Evolutionary conservation across 1,140 invertebrate genomes (phyloP).

Genomic region (Drosophila lacertosa): DNA sequence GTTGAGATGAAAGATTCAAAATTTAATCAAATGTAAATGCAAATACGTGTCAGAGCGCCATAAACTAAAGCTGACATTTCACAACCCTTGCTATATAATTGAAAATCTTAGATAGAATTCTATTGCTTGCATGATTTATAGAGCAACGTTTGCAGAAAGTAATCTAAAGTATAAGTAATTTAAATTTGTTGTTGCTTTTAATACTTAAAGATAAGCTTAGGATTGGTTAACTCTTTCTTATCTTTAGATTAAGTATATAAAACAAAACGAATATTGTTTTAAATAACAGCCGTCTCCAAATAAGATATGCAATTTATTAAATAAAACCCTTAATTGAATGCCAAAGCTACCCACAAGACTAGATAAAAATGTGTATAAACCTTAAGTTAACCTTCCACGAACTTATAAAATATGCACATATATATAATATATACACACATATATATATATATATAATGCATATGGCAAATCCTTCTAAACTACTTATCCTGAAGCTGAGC

Average conservation of each 20-base stretch:
- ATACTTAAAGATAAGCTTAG: too few species aligned
- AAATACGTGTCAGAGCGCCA: constrained; percentile 24
- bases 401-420: not conserved
- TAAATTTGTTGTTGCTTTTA: too few species aligned
- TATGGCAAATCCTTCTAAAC: not conserved
- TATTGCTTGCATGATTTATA: not conserved
- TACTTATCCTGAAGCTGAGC: not conserved
- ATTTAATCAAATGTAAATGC: constrained; percentile 53
- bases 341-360: too few species aligned
- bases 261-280: too few species aligned
- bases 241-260: too few species aligned
- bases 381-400: not conserved
- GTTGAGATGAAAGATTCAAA: constrained; percentile 39
- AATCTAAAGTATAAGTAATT: too few species aligned
- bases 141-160: not conserved
- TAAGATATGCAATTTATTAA: too few species aligned
- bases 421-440: not conserved
- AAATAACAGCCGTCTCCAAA: too few species aligned
- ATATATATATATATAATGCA: not conserved
- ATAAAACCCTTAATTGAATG: too few species aligned
- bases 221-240: too few species aligned
- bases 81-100: constrained; percentile 2
- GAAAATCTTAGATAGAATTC: not conserved
- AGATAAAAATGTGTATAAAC: not conserved
- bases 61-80: constrained; percentile 23